Evolutionary conservation across 2,888 invertebrate species (phyloP).

Genomic region (Mesorhabditis spiculigera): DNA sequence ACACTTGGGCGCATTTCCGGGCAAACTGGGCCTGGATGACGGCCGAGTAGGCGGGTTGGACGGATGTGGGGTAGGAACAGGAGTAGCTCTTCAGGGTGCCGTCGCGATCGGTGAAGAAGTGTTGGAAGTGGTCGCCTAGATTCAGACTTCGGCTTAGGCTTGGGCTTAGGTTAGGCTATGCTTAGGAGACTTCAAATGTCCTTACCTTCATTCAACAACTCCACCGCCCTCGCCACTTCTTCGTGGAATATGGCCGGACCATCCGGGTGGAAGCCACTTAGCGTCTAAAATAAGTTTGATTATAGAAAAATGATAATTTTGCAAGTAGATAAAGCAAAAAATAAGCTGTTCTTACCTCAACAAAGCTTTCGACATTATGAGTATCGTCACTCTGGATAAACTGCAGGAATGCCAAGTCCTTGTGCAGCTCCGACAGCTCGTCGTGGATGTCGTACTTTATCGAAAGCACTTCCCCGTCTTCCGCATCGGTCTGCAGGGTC

Average conservation of each 20-base stretch:
- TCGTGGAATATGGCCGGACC: conserved; percentile 30
- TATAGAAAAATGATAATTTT: background rate
- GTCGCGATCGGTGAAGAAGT: conserved; percentile 51
- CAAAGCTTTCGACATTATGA: conserved; percentile 49
- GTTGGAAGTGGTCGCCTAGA: conserved; percentile 43
- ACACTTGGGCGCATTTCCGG: conserved; percentile 48
- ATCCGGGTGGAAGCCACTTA: conserved; percentile 37
- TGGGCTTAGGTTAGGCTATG: background rate
- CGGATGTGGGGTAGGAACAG: conserved; percentile 45
- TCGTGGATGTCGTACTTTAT: conserved; percentile 41
- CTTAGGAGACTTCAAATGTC: background rate
- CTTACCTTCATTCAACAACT: conserved; percentile 13
- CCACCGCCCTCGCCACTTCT: conserved; percentile 33
- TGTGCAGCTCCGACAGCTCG: conserved; percentile 42
- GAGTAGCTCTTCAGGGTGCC: conserved; percentile 41
- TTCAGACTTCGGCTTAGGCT: conserved; percentile 5
- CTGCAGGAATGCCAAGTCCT: conserved; percentile 45
- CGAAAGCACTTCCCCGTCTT: conserved; percentile 19
- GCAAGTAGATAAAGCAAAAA: background rate
- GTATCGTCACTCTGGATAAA: conserved; percentile 46
- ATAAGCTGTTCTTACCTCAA: conserved; percentile 24
- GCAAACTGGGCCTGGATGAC: conserved; percentile 51
- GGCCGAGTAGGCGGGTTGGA: conserved; percentile 50
- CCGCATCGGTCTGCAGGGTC: conserved; percentile 26
- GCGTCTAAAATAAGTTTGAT: conserved; percentile 23